Conservation (phyloP, 37 sponge, comb jelly and placozoan species). For the Geodia barretti region DNA sequence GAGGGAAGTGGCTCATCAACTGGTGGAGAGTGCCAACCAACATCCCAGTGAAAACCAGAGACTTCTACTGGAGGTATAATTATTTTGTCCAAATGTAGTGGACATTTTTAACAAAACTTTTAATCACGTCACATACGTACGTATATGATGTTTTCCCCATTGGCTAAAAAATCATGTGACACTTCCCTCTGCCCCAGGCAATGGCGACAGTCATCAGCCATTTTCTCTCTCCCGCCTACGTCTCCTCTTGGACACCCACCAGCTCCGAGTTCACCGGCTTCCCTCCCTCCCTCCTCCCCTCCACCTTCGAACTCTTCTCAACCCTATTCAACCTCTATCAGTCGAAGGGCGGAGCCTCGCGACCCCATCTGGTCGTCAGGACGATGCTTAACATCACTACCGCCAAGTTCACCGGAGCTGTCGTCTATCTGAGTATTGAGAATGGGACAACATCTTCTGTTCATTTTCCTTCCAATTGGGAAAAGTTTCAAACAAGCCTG, state of each 20-base stretch:
- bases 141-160: too few species aligned
- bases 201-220: background rate
- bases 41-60: background rate
- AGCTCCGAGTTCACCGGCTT: background rate
- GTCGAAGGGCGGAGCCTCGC: background rate
- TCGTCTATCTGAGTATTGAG: background rate
- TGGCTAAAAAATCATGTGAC: too few species aligned
- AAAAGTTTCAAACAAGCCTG: too few species aligned
- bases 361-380: background rate
- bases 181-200: too few species aligned
- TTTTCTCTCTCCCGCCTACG: background rate
- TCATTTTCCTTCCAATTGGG: background rate
- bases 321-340: background rate
- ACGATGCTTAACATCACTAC: background rate
- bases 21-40: background rate
- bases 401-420: background rate
- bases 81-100: background rate
- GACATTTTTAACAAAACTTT: background rate
- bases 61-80: background rate
- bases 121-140: too few species aligned
- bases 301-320: background rate
- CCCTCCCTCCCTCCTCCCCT: background rate
- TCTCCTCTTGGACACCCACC: background rate
- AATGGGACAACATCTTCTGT: background rate
- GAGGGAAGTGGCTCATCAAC: background rate